Conservation (phyloP, 2,888 invertebrate genomes). For the Iselma pallidipennis region DNA sequence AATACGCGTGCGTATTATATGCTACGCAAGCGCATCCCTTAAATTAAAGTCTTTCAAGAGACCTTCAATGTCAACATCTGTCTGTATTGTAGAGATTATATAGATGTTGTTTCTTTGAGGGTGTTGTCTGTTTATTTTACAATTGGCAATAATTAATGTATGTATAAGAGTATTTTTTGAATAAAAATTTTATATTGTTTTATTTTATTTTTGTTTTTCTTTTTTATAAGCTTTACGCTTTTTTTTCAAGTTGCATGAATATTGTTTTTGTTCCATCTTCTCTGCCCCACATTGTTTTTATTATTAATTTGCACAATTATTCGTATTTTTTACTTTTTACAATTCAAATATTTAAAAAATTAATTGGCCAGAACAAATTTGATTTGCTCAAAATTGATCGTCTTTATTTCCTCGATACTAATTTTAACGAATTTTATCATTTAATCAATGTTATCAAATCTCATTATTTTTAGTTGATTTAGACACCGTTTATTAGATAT, state of each 20-base stretch:
- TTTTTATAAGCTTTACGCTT: too few relatives aligned
- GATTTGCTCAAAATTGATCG: too few relatives aligned
- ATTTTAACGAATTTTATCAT: neutral
- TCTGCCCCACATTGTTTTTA: too few relatives aligned
- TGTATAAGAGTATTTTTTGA: constrained; percentile 14
- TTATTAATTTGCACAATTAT: too few relatives aligned
- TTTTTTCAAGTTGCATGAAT: too few relatives aligned
- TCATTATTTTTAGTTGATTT: neutral
- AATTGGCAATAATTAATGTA: constrained; percentile 17
- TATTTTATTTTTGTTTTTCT: constrained; percentile 5
- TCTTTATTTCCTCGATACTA: too few relatives aligned
- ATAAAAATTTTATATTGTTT: constrained; percentile 7
- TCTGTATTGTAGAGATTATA: neutral
- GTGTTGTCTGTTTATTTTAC: constrained; percentile 19
- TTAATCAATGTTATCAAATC: neutral
- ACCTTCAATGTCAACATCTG: constrained; percentile 24
- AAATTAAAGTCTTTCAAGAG: constrained; percentile 25
- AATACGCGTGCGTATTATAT: neutral
- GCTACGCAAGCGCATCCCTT: constrained; percentile 7
- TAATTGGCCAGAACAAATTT: too few relatives aligned
- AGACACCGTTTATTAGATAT: too few relatives aligned
- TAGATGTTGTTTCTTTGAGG: constrained; percentile 1
- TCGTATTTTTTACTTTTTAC: too few relatives aligned
- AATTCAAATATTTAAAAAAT: too few relatives aligned
- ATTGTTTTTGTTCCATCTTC: too few relatives aligned